phyloP scores from a whole-genome alignment of 2,797 vertebrate species.

The Falco naumanni region DNA sequence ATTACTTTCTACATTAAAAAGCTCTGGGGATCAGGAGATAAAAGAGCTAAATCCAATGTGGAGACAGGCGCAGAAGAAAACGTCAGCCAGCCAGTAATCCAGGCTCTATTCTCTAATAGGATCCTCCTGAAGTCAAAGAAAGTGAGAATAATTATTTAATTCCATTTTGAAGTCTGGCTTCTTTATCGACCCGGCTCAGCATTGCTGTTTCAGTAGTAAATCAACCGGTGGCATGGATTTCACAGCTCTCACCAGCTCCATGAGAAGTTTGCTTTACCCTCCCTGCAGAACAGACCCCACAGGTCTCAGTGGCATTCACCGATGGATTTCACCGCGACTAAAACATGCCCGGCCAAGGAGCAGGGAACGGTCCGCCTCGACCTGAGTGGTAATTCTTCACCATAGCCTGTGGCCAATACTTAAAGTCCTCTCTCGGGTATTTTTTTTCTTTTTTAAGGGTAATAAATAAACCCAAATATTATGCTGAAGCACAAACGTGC shows the following conservation, averaged over 20 bases:
- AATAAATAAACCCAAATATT: neutral
- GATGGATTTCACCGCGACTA: neutral
- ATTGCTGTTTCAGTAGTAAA: neutral
- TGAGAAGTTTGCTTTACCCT: neutral
- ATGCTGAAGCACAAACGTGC: fast-evolving
- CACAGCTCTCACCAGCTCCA: neutral
- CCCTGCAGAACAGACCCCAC: fast-evolving
- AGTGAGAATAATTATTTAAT: conserved; percentile 28
- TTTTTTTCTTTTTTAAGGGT: neutral
- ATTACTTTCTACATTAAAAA: conserved; percentile 23
- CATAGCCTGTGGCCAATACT: fast-evolving
- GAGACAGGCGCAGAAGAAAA: conserved; percentile 49
- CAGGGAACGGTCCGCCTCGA: neutral
- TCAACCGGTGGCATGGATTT: neutral
- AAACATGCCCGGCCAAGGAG: fast-evolving
- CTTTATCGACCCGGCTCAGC: neutral
- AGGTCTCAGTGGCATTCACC: neutral
- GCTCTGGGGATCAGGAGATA: conserved; percentile 60
- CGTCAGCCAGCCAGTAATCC: conserved; percentile 29
- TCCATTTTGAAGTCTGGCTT: neutral
- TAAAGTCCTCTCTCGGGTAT: neutral
- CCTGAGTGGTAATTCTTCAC: neutral
- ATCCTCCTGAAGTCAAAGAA: conserved; percentile 16
- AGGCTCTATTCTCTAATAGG: conserved; percentile 27
- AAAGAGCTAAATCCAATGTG: conserved; percentile 44